A percentile compares a stretch with the other conserved stretches of the same genome.
Evolutionary conservation across 2,888 invertebrate genomes (phyloP).

Genomic region (Cordilura impudica): DNA sequence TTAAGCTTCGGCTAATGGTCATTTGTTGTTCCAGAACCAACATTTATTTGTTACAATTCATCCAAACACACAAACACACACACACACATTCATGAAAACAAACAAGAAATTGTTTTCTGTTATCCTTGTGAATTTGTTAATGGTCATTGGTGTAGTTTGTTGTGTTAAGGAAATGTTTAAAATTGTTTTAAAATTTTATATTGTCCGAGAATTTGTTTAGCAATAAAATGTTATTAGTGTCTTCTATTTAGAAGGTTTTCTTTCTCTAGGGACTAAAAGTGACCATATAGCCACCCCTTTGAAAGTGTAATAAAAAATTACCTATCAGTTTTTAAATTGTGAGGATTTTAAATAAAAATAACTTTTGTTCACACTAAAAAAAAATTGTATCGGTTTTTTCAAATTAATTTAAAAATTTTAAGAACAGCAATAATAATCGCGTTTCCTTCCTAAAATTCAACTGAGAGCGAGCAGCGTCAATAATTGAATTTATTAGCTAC

Average conservation of each 20-base stretch:
- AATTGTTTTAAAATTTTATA: conserved; percentile 28
- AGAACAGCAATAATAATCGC: too few relatives aligned
- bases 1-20: conserved; percentile 65
- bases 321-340: too few relatives aligned
- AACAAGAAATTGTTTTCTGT: conserved; percentile 40
- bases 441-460: too few relatives aligned
- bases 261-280: neutral
- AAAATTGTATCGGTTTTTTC: too few relatives aligned
- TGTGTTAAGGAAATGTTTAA: conserved; percentile 43
- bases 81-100: neutral
- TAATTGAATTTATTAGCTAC: too few relatives aligned
- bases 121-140: conserved; percentile 33
- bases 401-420: too few relatives aligned
- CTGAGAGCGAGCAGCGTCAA: too few relatives aligned
- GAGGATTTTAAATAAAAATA: too few relatives aligned
- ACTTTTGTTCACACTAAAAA: too few relatives aligned
- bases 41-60: conserved; percentile 54
- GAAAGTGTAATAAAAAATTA: neutral
- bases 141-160: conserved; percentile 25
- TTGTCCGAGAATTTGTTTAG: conserved; percentile 11
- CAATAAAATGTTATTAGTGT: conserved; percentile 39
- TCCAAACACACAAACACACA: conserved; percentile 9
- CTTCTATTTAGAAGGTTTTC: neutral
- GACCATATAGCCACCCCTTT: neutral
- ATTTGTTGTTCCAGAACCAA: conserved; percentile 56